These are phyloP conservation scores for Mus minutoides DNA, from an alignment of 2,797 vertebrate genomes.

Conservation along the genomic window DNA sequence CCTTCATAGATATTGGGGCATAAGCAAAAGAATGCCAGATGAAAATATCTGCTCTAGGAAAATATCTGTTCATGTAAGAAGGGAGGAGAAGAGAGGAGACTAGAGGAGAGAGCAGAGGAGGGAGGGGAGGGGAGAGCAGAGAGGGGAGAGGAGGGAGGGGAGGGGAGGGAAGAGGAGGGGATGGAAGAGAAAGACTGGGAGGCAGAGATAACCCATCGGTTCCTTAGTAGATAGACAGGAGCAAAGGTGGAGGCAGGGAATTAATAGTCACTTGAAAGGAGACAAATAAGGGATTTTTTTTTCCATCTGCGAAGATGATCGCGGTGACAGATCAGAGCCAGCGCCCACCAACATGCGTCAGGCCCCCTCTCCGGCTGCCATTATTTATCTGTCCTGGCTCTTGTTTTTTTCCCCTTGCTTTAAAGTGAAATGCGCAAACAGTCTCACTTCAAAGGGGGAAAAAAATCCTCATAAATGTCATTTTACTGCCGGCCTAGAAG, in stretches of 20 bases:
- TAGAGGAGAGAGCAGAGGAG: not conserved
- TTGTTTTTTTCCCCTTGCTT: conserved; percentile 75
- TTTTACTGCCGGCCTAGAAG: conserved; percentile 73
- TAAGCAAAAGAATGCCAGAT: not conserved
- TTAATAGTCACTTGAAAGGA: conserved; percentile 53
- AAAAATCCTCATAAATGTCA: conserved; percentile 76
- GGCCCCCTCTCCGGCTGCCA: conserved; percentile 31
- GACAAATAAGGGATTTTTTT: conserved; percentile 18
- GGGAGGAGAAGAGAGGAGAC: not conserved
- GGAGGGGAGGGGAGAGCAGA: no score
- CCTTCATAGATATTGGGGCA: not conserved
- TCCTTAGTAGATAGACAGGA: conserved; percentile 16
- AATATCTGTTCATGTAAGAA: not conserved
- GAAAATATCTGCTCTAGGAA: not conserved
- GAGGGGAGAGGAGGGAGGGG: rapidly evolving
- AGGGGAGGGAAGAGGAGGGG: rapidly evolving
- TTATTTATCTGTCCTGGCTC: conserved; percentile 70
- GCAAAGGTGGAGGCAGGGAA: not conserved
- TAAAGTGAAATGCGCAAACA: conserved; percentile 78
- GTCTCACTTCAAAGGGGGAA: conserved; percentile 78
- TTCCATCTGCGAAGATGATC: not conserved
- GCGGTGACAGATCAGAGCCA: not conserved
- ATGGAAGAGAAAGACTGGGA: not conserved
- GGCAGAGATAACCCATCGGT: not conserved
- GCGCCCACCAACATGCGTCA: not conserved